phyloP scores from a whole-genome alignment of 2,888 invertebrate genomes.

The Lithosia quadra region DNA sequence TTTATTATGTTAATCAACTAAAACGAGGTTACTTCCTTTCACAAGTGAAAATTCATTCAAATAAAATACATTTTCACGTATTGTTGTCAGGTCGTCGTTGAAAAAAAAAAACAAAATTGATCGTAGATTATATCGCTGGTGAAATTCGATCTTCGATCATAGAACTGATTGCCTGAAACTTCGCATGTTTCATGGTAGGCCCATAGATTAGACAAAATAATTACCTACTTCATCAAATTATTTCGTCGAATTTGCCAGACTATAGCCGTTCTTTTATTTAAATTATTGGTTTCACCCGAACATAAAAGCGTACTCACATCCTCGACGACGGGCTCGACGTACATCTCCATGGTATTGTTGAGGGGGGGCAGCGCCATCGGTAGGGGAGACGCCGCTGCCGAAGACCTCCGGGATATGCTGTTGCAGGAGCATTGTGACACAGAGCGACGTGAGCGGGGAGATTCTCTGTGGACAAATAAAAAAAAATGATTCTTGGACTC shows the following conservation, averaged over 20 bases:
- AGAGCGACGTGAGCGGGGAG: slow-evolving; percentile 84
- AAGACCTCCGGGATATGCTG: slow-evolving; percentile 79
- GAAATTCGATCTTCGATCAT: too few species aligned
- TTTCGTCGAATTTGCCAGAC: too few species aligned
- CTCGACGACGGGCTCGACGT: slow-evolving; percentile 84
- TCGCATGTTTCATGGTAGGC: too few species aligned
- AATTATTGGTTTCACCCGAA: too few species aligned
- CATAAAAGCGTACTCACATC: slow-evolving; percentile 71
- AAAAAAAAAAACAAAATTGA: too few species aligned
- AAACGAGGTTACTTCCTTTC: not conserved
- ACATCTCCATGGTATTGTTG: slow-evolving; percentile 85
- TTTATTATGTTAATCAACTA: not conserved
- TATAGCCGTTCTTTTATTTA: too few species aligned
- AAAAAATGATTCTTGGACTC: too few species aligned
- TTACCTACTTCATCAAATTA: too few species aligned
- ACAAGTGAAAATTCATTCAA: not conserved
- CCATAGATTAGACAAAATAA: too few species aligned
- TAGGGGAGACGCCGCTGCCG: slow-evolving; percentile 77
- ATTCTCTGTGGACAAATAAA: slow-evolving; percentile 74
- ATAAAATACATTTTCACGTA: not conserved
- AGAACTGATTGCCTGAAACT: too few species aligned
- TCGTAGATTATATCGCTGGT: too few species aligned
- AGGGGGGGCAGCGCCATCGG: slow-evolving; percentile 76
- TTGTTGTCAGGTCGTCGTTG: too few species aligned
- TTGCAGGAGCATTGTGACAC: slow-evolving; percentile 84